A percentile compares a stretch with the other conserved stretches of the same genome.
phyloP scores from a whole-genome alignment of 2,888 invertebrate genomes.

The Tolmerus cingulatus region DNA sequence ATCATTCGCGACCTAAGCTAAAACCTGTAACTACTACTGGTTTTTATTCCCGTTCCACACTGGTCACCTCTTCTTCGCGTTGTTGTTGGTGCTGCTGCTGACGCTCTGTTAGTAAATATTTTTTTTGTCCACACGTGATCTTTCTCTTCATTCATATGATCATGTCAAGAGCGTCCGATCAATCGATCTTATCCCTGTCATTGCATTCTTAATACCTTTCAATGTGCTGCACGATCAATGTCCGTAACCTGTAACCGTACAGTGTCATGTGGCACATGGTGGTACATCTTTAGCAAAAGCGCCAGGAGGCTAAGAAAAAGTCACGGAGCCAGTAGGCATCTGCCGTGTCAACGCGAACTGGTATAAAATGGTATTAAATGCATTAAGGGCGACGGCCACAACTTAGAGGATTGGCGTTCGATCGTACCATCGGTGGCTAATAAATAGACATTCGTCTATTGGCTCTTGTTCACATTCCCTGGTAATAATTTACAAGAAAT shows the following conservation, averaged over 20 bases:
- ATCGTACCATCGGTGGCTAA: not conserved
- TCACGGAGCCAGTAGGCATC: not conserved
- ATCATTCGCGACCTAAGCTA: not conserved
- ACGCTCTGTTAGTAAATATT: not conserved
- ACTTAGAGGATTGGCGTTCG: not conserved
- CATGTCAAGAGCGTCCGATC: slow-evolving; percentile 16
- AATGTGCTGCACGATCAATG: not conserved
- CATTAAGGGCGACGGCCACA: slow-evolving; percentile 8
- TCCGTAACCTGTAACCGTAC: slow-evolving; percentile 1
- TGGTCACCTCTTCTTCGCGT: not conserved
- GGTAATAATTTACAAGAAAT: slow-evolving; percentile 16
- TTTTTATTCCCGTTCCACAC: not conserved
- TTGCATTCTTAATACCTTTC: slow-evolving; percentile 28
- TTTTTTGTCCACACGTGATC: not conserved
- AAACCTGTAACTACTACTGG: not conserved
- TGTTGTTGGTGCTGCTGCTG: not conserved
- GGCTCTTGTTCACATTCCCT: not conserved
- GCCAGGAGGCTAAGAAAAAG: not conserved
- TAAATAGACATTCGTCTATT: slow-evolving; percentile 10
- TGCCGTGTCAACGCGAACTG: not conserved
- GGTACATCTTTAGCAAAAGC: slow-evolving; percentile 2
- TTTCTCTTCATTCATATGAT: slow-evolving; percentile 32
- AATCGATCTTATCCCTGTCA: slow-evolving; percentile 5
- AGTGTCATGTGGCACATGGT: slow-evolving; percentile 23
- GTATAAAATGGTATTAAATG: not conserved